Evolutionary conservation across 2,113 vertebrate genomes (phyloP), one percentile per base, ranked within the genome.

Genomic region (Steatornis caripensis): DNA sequence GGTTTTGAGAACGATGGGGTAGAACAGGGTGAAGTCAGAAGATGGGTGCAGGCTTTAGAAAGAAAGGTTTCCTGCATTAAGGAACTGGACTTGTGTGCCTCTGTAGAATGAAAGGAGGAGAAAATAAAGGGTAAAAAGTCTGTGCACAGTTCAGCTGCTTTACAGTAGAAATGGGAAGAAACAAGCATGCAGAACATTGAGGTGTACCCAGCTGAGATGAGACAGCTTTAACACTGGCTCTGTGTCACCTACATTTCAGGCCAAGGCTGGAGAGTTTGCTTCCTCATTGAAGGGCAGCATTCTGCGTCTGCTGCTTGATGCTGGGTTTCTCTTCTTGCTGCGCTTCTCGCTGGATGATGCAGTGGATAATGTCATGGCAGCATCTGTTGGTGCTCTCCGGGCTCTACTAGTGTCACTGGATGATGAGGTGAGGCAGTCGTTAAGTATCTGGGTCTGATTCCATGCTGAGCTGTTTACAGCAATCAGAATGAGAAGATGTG

Each of bases 301-400:
- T 79, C 80, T 98, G 70, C 97, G 92, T 32, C 98, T 99, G 30
- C 98, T 99, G 66, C 98, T 99, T 23, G 99, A 99, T 58, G 99
- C 99, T 17, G 99, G 99, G 14, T 99, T 99, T 91, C 98, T 99
- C 58, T 99, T 99, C 97, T 95, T 99, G 82, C 97, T 99, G 54
- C 99, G 99, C 84, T 99, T 99, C 96, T 99, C 99, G 0, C 92
- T 99, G 98, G 99, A 99, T 37, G 99, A 99, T 80, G 41, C 98
- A 5, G 98, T 99, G 83, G 99, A 99, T 57, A 98, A 98, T 43
- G 99, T 99, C 89, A 98, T 99, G 80, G 98, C 98, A 75, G 98
- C 99, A 5, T 98, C 99, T 7, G 93, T 99, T 86, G 98, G 96
- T 17, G 98, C 99, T 22, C 98, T 99, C 15, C 98, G 84, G 84